Base-by-base conservation (phyloP, 2,113 vertebrate species). In the Chrysemys picta region DNA sequence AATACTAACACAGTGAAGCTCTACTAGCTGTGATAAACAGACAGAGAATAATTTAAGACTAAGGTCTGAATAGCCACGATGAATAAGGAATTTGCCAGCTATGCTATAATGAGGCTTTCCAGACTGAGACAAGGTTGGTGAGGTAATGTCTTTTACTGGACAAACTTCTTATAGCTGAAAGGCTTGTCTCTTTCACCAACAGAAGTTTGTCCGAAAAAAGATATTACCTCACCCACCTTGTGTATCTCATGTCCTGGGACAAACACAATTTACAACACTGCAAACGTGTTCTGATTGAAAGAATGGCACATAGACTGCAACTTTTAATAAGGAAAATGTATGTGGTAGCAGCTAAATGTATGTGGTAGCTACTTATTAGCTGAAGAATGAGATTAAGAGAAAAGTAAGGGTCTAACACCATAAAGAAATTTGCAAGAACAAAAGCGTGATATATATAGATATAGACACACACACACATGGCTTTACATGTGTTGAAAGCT, bases 331-430 rank as follows among this genome's bases (percentile, higher is more conserved):
- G 5, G 0, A 65, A 89, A 80, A 81, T 19, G 16, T 9, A 31
- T 35, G 62, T 38, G 65, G 16, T 9, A 35, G 22, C n/a, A 21
- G 1, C 12, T 0, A 89, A 82, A 87, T 17, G 0, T 45, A 45
- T 45, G 45, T 45, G 45, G 45, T 45, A 86, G 59, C 16, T 38
- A 53, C 27, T 38, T 35, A 0, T 45, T 27, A 2, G 21, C 5
- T 0, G 2, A 42, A 54, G 69, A 24, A 27, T 1, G 50, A 53
- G 10, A 25, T 1, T 14, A 29, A 45, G 54, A 50, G 9, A 57
- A 88, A 91, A 89, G 62, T 10, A 84, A 87, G 94, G 0, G 1
- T 50, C 5, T 3, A 69, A 5, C 35, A 87, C 57, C 65, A 5
- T 1, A 80, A 38, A 57, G 57, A 69, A 35, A 80, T 4, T 42